Evolutionary conservation across 2,888 invertebrate species (phyloP).

Genomic region (Lutraria lutraria): DNA sequence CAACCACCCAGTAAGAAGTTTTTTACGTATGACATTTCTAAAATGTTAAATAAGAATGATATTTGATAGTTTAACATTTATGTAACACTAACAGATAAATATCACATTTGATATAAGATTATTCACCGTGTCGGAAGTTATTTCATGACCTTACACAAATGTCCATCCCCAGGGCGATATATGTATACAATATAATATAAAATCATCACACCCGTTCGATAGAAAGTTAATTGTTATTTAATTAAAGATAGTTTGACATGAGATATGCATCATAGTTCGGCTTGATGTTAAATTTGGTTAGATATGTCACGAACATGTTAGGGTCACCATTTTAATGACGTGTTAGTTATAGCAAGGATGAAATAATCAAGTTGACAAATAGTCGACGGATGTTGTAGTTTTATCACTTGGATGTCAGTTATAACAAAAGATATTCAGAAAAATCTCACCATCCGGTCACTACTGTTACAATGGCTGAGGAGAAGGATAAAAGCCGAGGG

Average conservation of each 20-base stretch:
- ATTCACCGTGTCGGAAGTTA: neutral
- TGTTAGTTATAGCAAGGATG: neutral
- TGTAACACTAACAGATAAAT: too few species aligned
- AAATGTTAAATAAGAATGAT: too few species aligned
- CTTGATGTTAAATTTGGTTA: neutral
- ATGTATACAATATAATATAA: neutral
- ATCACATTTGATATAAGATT: too few species aligned
- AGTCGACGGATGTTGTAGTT: neutral
- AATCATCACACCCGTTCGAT: neutral
- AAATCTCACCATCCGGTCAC: conserved; percentile 16
- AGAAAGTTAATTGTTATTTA: neutral
- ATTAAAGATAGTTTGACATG: neutral
- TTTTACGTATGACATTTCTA: too few species aligned
- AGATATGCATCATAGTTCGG: neutral
- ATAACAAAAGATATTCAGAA: neutral
- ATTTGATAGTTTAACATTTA: too few species aligned
- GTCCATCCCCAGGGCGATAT: neutral
- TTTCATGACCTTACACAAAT: neutral
- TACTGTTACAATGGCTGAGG: neutral
- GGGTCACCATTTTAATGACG: neutral
- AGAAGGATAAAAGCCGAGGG: neutral
- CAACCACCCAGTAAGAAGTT: too few species aligned
- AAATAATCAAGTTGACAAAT: conserved; percentile 4
- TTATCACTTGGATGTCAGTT: neutral
- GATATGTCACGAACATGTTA: neutral